A percentile compares a stretch with the other conserved stretches of the same genome.
Conservation (phyloP, 2,888 invertebrate species). For the Dolomedes plantarius region DNA sequence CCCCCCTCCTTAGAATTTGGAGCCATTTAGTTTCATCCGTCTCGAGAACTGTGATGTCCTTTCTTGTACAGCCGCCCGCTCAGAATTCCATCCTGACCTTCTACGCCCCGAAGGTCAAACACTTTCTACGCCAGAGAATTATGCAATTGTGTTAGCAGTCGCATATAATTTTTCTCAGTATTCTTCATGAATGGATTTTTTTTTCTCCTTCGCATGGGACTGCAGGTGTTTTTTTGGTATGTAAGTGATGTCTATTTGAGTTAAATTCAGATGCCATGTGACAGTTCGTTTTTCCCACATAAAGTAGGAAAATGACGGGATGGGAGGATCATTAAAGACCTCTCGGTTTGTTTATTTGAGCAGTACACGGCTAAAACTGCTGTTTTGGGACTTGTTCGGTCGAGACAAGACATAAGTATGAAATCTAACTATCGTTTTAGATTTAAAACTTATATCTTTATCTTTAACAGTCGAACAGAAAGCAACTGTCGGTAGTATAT, state of each 20-base stretch:
- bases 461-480: too few species aligned
- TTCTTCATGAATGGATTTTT: background rate
- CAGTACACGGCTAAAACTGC: too few species aligned
- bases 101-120: constrained; percentile 52
- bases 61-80: background rate
- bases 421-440: too few species aligned
- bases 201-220: background rate
- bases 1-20: background rate
- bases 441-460: too few species aligned
- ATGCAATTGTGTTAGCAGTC: constrained; percentile 66
- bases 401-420: too few species aligned
- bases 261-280: background rate
- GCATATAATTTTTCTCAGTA: background rate
- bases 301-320: background rate
- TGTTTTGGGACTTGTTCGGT: too few species aligned
- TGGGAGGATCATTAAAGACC: background rate
- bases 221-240: background rate
- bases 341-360: background rate
- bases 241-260: background rate
- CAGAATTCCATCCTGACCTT: constrained; percentile 39
- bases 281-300: background rate
- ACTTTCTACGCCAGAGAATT: constrained; percentile 55
- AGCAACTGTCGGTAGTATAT: too few species aligned
- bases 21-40: background rate
- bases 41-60: background rate